Conservation (phyloP, 1,140 invertebrate genomes). For the Brachionus angularis region DNA sequence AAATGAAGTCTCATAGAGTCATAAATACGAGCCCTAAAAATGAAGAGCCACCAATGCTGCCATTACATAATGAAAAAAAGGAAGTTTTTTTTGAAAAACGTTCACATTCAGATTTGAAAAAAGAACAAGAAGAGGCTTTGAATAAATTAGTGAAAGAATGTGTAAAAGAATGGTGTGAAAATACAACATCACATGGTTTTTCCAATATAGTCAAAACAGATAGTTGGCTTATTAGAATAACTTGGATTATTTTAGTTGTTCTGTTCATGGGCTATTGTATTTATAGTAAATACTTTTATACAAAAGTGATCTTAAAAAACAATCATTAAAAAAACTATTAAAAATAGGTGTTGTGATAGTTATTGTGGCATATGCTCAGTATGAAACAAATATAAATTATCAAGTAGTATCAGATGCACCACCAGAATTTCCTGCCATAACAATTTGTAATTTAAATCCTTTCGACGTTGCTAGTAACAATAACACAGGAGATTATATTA, state of each 20-base stretch:
- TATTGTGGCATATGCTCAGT: not conserved
- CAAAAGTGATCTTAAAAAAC: no score
- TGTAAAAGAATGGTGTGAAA: conserved; percentile 29
- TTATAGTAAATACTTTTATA: no score
- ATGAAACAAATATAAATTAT: not conserved
- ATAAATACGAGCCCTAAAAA: no score
- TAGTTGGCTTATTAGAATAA: conserved; percentile 4
- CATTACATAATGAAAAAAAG: no score
- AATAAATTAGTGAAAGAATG: not conserved
- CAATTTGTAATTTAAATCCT: conserved; percentile 38
- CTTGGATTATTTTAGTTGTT: not conserved
- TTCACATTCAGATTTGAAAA: no score
- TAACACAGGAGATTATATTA: not conserved
- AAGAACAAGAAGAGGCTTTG: not conserved
- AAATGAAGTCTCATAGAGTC: no score
- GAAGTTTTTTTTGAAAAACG: no score
- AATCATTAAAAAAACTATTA: no score
- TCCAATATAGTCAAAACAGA: conserved; percentile 9
- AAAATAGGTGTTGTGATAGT: no score
- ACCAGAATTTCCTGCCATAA: conserved; percentile 34
- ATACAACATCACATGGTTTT: conserved; percentile 15
- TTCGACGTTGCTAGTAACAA: not conserved
- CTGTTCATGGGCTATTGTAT: not conserved
- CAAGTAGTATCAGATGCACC: not conserved
- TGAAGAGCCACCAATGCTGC: no score